Conservation (phyloP, 1,140 invertebrate species). For the Hylaeus anthracinus region DNA sequence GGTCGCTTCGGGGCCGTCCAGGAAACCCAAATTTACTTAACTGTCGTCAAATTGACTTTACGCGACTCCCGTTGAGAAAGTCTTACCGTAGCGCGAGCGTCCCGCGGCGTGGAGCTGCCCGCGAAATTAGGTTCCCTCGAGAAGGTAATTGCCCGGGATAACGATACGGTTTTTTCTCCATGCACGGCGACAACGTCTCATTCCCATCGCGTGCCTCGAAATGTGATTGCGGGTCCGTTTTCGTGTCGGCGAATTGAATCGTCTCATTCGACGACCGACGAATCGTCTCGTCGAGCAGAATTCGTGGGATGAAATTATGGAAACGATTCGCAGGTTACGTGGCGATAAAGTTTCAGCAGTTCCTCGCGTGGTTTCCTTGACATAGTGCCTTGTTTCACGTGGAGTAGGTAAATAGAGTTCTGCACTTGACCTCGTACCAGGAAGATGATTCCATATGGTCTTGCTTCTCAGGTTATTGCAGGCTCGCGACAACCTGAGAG, state of each 20-base stretch:
- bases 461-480: too few relatives aligned
- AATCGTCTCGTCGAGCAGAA: too few relatives aligned
- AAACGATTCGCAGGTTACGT: too few relatives aligned
- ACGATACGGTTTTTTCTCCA: constrained; percentile 8
- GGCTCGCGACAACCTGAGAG: too few relatives aligned
- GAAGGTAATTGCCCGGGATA: constrained; percentile 24
- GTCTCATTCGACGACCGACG: not conserved
- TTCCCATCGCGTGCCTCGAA: constrained; percentile 25
- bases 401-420: too few relatives aligned
- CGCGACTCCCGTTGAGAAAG: constrained; percentile 41
- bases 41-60: constrained; percentile 35
- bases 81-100: not conserved
- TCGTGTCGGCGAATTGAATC: constrained; percentile 3
- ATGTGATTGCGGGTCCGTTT: constrained; percentile 4
- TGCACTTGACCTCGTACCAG: too few relatives aligned
- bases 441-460: too few relatives aligned
- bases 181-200: not conserved
- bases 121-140: constrained; percentile 27
- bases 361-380: too few relatives aligned
- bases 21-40: constrained; percentile 47
- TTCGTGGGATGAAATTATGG: too few relatives aligned
- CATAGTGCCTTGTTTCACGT: too few relatives aligned
- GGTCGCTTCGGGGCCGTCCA: not conserved
- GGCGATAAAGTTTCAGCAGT: too few relatives aligned
- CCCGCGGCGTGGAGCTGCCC: not conserved